phyloP scores from a whole-genome alignment of 2,888 invertebrate genomes.

The Yponomeuta plumbellus region DNA sequence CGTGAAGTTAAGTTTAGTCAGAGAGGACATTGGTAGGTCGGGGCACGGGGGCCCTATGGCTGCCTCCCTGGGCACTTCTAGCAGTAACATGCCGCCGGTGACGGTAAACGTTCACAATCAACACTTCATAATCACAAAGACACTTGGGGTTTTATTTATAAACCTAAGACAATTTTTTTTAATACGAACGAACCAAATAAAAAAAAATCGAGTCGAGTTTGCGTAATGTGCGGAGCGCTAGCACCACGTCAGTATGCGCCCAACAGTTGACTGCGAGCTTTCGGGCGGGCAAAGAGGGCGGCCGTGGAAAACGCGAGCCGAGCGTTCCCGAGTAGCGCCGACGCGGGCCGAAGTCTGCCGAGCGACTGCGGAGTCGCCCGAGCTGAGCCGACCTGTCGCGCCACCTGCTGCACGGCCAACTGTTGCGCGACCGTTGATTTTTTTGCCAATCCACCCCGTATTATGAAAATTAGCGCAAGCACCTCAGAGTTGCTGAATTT shows the following conservation, averaged over 20 bases:
- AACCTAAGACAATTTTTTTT: conserved; percentile 16
- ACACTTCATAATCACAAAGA: conserved; percentile 46
- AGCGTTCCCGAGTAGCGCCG: conserved; percentile 32
- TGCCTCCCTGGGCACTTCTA: conserved; percentile 84
- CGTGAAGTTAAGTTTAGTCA: conserved; percentile 64
- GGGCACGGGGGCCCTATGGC: conserved; percentile 79
- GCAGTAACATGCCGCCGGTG: conserved; percentile 79
- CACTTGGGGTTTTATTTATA: background rate
- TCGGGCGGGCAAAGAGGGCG: conserved; percentile 71
- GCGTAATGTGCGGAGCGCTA: conserved; percentile 24
- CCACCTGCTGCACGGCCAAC: conserved; percentile 72
- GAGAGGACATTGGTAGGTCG: conserved; percentile 64
- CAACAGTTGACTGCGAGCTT: conserved; percentile 69
- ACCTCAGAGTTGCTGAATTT: conserved; percentile 18
- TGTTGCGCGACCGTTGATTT: conserved; percentile 75
- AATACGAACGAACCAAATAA: conserved; percentile 12
- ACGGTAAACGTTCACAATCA: conserved; percentile 31
- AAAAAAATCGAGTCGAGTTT: conserved; percentile 1
- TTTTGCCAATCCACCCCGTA: conserved; percentile 55
- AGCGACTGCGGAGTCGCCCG: conserved; percentile 36
- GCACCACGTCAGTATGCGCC: conserved; percentile 52
- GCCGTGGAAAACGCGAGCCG: conserved; percentile 49
- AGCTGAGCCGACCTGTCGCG: conserved; percentile 59
- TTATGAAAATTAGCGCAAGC: conserved; percentile 60
- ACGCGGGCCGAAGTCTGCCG: conserved; percentile 30